A percentile compares a stretch with the other conserved stretches of the same genome.
Evolutionary conservation across 2,888 invertebrate species (phyloP).

Genomic region (Leptinotarsa juncta): DNA sequence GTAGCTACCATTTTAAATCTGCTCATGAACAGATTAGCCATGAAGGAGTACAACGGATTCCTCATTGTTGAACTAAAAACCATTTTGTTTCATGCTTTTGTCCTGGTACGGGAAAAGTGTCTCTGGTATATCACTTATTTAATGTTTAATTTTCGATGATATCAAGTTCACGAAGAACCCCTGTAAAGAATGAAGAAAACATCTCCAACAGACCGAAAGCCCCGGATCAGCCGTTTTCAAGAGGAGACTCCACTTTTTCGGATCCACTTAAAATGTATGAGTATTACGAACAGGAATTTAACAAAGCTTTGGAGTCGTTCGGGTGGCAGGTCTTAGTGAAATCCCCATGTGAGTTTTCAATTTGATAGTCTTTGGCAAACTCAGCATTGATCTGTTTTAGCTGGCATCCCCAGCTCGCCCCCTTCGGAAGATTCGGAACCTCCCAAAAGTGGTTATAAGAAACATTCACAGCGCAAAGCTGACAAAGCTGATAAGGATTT

Average conservation of each 20-base stretch:
- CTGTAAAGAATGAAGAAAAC: too few relatives aligned
- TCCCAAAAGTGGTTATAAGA: conserved; percentile 68
- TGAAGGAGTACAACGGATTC: too few relatives aligned
- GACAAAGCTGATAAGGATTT: conserved; percentile 55
- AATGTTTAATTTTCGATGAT: too few relatives aligned
- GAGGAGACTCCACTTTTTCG: conserved; percentile 68
- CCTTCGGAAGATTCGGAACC: conserved; percentile 45
- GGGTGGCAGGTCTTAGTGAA: background rate
- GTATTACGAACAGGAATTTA: conserved; percentile 73
- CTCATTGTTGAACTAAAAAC: too few relatives aligned
- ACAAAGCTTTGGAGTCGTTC: conserved; percentile 63
- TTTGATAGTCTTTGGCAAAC: too few relatives aligned
- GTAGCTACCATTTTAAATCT: too few relatives aligned
- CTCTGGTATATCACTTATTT: too few relatives aligned
- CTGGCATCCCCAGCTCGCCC: conserved; percentile 35
- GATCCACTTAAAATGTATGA: conserved; percentile 72
- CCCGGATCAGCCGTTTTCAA: conserved; percentile 14
- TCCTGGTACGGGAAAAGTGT: too few relatives aligned
- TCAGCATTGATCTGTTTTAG: conserved; percentile 22
- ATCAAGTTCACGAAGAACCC: too few relatives aligned
- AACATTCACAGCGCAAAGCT: conserved; percentile 40
- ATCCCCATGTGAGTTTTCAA: too few relatives aligned
- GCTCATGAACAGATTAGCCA: too few relatives aligned
- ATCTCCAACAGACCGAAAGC: background rate
- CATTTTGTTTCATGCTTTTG: too few relatives aligned